Percentiles rank a stretch among this genome's conserved stretches.
Evolutionary conservation across 1,140 invertebrate genomes (phyloP).

Genomic region (Halictus rubicundus): DNA sequence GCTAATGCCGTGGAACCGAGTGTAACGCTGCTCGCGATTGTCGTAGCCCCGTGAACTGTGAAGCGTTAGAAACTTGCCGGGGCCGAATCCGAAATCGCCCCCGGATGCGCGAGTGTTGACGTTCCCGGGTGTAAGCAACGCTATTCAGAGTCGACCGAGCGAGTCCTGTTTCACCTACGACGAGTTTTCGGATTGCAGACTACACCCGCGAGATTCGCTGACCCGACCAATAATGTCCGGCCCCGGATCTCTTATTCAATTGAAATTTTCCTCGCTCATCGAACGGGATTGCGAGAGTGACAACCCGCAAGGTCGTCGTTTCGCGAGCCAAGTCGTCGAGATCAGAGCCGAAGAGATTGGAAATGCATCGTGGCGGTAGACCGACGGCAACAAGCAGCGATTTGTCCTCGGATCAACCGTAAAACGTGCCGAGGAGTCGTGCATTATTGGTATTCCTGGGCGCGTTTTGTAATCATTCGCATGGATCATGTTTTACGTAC

Average conservation of each 20-base stretch:
- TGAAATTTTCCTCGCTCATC: no score
- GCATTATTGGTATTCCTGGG: slow-evolving; percentile 33
- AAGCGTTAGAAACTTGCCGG: slow-evolving; percentile 42
- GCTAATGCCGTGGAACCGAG: slow-evolving; percentile 45
- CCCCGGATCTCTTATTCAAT: neutral
- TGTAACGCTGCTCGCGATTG: slow-evolving; percentile 50
- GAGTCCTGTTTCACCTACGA: slow-evolving; percentile 41
- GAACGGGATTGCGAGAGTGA: no score
- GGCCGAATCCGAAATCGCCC: slow-evolving; percentile 31
- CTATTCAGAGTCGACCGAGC: slow-evolving; percentile 33
- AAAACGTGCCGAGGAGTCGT: slow-evolving; percentile 38
- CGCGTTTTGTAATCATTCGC: slow-evolving; percentile 23
- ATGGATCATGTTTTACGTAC: slow-evolving; percentile 49
- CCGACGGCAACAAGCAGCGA: neutral
- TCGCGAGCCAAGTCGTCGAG: neutral
- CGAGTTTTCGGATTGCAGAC: slow-evolving; percentile 1
- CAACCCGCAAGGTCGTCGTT: neutral
- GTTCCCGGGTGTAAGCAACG: slow-evolving; percentile 18
- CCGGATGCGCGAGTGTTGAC: slow-evolving; percentile 45
- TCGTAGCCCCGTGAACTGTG: slow-evolving; percentile 49
- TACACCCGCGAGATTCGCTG: neutral
- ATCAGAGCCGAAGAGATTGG: neutral
- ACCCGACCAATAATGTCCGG: neutral
- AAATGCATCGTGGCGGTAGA: neutral
- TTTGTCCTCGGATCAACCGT: slow-evolving; percentile 36